phyloP scores from a whole-genome alignment of 2,888 invertebrate genomes.

The Platycheirus rosarum region DNA sequence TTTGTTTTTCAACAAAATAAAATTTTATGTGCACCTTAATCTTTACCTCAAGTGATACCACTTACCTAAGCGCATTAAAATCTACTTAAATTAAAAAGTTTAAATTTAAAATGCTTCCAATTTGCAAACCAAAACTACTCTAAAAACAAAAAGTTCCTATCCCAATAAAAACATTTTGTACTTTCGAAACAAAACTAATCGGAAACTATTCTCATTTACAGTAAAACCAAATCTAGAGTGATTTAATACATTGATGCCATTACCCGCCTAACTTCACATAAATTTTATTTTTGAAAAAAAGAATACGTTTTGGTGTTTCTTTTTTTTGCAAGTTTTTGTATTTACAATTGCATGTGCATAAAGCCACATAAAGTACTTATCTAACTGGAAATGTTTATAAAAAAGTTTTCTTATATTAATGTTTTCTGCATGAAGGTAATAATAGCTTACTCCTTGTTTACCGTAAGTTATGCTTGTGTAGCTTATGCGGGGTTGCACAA shows the following conservation, averaged over 20 bases:
- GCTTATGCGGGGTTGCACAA: background rate
- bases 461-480: background rate
- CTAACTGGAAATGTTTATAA: background rate
- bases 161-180: background rate
- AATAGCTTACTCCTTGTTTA: background rate
- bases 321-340: background rate
- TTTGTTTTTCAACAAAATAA: no score
- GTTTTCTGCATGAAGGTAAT: background rate
- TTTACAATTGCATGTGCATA: background rate
- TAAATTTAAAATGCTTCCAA: no score
- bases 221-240: background rate
- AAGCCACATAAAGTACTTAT: background rate
- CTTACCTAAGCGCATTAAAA: no score
- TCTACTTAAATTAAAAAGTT: no score
- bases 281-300: background rate
- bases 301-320: background rate
- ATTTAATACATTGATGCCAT: background rate
- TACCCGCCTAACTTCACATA: background rate
- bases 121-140: no score
- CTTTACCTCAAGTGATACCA: no score
- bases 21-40: no score
- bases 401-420: background rate
- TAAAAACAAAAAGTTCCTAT: background rate
- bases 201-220: background rate
- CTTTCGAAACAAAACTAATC: background rate